Percentiles rank a stretch among this genome's conserved stretches.
phyloP scores from a whole-genome alignment of 2,797 vertebrate species.

The Peromyscus eremicus region DNA sequence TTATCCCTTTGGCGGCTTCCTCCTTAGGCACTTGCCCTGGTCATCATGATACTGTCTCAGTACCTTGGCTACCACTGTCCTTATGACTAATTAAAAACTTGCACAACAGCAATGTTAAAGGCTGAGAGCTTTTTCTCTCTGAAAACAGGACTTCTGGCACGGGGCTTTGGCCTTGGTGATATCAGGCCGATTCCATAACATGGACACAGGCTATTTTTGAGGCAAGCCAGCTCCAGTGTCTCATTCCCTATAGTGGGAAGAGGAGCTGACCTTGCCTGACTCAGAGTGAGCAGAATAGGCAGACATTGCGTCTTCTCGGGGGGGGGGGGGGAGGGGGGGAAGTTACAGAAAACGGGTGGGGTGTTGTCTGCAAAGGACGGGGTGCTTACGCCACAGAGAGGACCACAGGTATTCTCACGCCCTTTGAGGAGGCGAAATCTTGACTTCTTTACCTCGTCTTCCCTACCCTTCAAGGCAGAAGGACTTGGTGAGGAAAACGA shows the following conservation, averaged over 20 bases:
- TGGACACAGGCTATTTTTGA: slow-evolving; percentile 78
- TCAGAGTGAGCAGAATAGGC: slow-evolving; percentile 38
- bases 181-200: slow-evolving; percentile 73
- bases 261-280: slow-evolving; percentile 77
- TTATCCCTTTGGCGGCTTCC: slow-evolving; percentile 64
- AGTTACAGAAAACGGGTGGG: slow-evolving; percentile 40
- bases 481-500: not conserved
- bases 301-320: slow-evolving; percentile 49
- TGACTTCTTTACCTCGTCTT: not conserved
- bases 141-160: slow-evolving; percentile 78
- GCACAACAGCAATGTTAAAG: slow-evolving; percentile 72
- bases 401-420: not conserved
- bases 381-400: not conserved
- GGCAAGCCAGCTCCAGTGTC: slow-evolving; percentile 73
- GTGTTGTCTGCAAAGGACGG: not conserved
- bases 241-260: slow-evolving; percentile 67
- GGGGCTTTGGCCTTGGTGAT: slow-evolving; percentile 68
- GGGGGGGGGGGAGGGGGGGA: not conserved
- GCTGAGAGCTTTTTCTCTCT: slow-evolving; percentile 66
- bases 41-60: slow-evolving; percentile 58
- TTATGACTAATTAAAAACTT: slow-evolving; percentile 78
- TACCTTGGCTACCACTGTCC: slow-evolving; percentile 49
- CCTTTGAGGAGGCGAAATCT: not conserved
- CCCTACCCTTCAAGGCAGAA: not conserved
- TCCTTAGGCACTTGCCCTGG: slow-evolving; percentile 1